Evolutionary conservation across 1,140 invertebrate species (phyloP).

Genomic region (Dufourea novaeangliae): DNA sequence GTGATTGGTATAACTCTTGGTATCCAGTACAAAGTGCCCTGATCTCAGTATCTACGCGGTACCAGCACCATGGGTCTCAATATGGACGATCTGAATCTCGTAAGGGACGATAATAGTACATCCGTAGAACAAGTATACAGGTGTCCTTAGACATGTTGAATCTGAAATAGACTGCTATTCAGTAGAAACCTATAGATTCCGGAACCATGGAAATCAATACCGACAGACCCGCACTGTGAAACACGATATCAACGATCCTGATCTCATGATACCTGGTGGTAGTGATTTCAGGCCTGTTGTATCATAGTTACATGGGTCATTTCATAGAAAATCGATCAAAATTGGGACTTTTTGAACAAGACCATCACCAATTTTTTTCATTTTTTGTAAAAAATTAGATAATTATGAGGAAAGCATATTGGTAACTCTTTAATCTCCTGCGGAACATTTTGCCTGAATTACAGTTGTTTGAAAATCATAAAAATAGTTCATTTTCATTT

Average conservation of each 20-base stretch:
- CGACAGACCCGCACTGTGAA: background rate
- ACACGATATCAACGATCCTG: background rate
- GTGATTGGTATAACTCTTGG: too few relatives aligned
- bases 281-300: background rate
- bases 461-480: too few relatives aligned
- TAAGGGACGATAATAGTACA: background rate
- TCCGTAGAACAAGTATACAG: background rate
- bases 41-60: background rate
- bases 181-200: background rate
- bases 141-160: background rate
- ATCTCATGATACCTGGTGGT: background rate
- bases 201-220: background rate
- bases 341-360: too few relatives aligned
- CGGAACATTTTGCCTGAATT: too few relatives aligned
- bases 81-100: background rate
- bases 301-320: background rate
- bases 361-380: too few relatives aligned
- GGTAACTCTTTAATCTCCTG: too few relatives aligned
- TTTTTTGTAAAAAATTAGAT: too few relatives aligned
- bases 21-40: background rate
- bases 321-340: too few relatives aligned
- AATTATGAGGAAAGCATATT: too few relatives aligned
- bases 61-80: background rate
- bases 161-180: background rate
- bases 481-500: too few relatives aligned